Percentiles rank a stretch among this genome's conserved stretches.
These are phyloP conservation scores for Psix sp. DNA, from an alignment of 1,140 invertebrate genomes.

Conservation along the genomic window DNA sequence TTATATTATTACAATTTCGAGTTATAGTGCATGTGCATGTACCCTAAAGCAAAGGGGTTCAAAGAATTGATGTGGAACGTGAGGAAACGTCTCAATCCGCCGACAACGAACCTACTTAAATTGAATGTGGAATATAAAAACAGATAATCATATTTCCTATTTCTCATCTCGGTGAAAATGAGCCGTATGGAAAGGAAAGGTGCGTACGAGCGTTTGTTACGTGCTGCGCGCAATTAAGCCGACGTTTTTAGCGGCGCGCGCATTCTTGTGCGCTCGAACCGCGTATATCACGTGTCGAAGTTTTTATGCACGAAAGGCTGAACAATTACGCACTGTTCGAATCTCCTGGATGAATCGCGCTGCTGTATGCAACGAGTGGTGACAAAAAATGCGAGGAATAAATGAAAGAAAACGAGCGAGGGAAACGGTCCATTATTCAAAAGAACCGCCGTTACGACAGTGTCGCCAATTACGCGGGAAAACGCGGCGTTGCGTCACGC, in stretches of 20 bases:
- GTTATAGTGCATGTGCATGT: no score
- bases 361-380: conserved; percentile 25
- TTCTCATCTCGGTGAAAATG: conserved; percentile 54
- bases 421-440: conserved; percentile 37
- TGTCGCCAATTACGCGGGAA: conserved; percentile 51
- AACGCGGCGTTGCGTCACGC: conserved; percentile 34
- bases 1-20: no score
- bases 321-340: conserved; percentile 55
- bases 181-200: conserved; percentile 54
- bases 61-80: neutral
- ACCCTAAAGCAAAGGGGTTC: no score
- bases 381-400: conserved; percentile 42
- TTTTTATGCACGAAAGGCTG: conserved; percentile 49
- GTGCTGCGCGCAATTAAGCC: conserved; percentile 49
- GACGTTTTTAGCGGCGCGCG: conserved; percentile 42
- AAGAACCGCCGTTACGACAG: conserved; percentile 48
- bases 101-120: neutral
- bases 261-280: conserved; percentile 44
- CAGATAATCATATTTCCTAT: conserved; percentile 31
- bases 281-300: conserved; percentile 53
- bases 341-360: conserved; percentile 38
- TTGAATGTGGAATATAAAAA: conserved; percentile 13
- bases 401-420: conserved; percentile 48
- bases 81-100: neutral
- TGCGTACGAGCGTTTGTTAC: conserved; percentile 50